Conservation (phyloP, 1,140 invertebrate species). For the Eurosta solidaginis region DNA sequence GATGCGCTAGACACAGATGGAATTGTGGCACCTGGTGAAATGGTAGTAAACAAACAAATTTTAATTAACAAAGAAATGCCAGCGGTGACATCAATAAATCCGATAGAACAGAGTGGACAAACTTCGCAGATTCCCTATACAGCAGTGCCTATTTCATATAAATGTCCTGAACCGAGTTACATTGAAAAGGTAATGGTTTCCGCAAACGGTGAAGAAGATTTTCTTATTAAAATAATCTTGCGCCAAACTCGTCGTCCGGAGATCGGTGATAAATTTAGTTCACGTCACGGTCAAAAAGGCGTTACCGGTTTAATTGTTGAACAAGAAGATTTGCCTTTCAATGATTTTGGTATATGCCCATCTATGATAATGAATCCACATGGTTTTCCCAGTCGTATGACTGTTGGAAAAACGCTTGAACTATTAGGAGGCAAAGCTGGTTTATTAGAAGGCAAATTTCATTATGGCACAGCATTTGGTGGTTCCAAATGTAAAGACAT, state of each 20-base stretch:
- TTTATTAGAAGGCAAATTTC: conserved; percentile 88
- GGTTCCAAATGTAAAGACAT: conserved; percentile 88
- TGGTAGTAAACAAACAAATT: conserved; percentile 78
- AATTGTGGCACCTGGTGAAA: conserved; percentile 86
- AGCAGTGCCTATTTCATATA: conserved; percentile 70
- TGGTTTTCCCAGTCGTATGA: conserved; percentile 99
- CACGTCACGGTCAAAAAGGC: conserved; percentile 98
- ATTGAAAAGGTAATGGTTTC: conserved; percentile 96
- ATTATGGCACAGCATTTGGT: conserved; percentile 93
- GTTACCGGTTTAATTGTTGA: conserved; percentile 92
- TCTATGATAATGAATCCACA: conserved; percentile 99
- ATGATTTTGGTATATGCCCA: conserved; percentile 91
- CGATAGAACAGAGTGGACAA: conserved; percentile 63
- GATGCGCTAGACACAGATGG: conserved; percentile 88
- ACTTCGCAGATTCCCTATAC: conserved; percentile 44
- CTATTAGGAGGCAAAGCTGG: conserved; percentile 93
- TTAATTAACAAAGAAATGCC: conserved; percentile 90
- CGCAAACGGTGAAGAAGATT: conserved; percentile 87
- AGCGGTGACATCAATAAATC: conserved; percentile 67
- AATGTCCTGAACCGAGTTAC: conserved; percentile 84
- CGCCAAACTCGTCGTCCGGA: conserved; percentile 89
- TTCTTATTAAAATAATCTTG: conserved; percentile 88
- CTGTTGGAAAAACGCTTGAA: conserved; percentile 98
- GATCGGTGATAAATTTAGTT: conserved; percentile 99
- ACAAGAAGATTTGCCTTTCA: conserved; percentile 98